Base-by-base conservation (phyloP, 2,797 vertebrate genomes). In the Myripristis jacobus region DNA sequence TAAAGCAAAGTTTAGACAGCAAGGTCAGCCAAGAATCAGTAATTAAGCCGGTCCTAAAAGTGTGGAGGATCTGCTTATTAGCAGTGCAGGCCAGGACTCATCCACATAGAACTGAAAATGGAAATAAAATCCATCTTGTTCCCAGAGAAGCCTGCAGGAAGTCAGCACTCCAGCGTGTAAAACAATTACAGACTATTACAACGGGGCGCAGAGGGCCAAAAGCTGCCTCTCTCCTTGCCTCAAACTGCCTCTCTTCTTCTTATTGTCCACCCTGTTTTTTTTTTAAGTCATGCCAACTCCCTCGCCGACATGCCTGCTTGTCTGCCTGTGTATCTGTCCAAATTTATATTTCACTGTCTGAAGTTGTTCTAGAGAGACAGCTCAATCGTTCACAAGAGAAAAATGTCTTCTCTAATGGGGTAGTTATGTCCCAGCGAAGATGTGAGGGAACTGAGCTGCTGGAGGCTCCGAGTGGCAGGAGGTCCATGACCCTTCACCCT, bases 1-100 rank as follows among this genome's bases (percentile, higher is more conserved):
- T 81, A 81, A 89, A 92, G 90, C 88, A 85, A 91, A 88, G 90
- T 90, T 91, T 88, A 89, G 80, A 80, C 84, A 84, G 84, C 91
- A 93, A 93, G 89, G 91, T 92, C 91, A 87, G 88, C 90, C 90
- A 91, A 89, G 81, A 90, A 88, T 84, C 87, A 73, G 87, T 90
- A 91, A 91, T 93, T 92, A 92, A 90, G 82, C 63, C 82, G 71
- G 84, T 88, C 68, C 78, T 90, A 80, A 77, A 90, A 88, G 81
- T 88, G 80, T 78, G 76, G 72, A 73, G 41, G 85, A 87, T 88
- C 69, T 70, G 79, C 81, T 80, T 87, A 87, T 91, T 86, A 89
- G 85, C 48, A 64, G 74, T 66, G 69, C 58, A 43, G 73, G 75
- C 80, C 77, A 63, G 71, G 67, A 88, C 65, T 82, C 88, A 84